Percentiles rank a stretch among this genome's conserved stretches.
These are phyloP conservation scores for Jacana jacana DNA, from an alignment of 2,113 vertebrate species.

Conservation along the genomic window DNA sequence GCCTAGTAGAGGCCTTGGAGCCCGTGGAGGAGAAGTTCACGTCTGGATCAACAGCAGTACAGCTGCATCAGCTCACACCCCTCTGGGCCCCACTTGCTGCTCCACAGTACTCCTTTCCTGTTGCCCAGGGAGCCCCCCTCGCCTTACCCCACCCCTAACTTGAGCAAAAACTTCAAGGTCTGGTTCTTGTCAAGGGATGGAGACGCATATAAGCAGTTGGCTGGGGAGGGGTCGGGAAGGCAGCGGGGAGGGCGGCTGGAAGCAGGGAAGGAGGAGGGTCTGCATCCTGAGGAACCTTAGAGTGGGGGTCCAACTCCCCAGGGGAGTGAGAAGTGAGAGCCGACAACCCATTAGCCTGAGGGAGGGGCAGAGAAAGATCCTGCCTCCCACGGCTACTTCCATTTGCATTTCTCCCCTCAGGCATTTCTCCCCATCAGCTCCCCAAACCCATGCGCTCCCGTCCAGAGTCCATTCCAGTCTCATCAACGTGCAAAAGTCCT, in stretches of 20 bases:
- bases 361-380: not conserved
- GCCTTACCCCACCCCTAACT: slow-evolving; percentile 17
- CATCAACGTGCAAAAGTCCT: not conserved
- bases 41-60: slow-evolving; percentile 21
- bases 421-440: not conserved
- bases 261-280: not conserved
- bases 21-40: not conserved
- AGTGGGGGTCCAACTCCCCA: not conserved
- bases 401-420: not conserved
- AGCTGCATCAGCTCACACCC: slow-evolving; percentile 60
- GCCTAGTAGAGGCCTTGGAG: not conserved
- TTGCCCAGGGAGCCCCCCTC: not conserved
- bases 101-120: not conserved
- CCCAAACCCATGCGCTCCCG: not conserved
- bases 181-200: slow-evolving; percentile 40
- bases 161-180: slow-evolving; percentile 12
- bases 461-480: not conserved
- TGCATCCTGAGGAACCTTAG: not conserved
- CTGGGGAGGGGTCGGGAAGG: no score
- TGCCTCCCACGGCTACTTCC: not conserved
- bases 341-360: not conserved
- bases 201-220: not conserved
- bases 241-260: no score
- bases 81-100: slow-evolving; percentile 32
- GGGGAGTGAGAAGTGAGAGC: not conserved